A percentile compares a stretch with the other conserved stretches of the same genome.
These are phyloP conservation scores for Zophobas atratus DNA, from an alignment of 1,140 invertebrate species.

Conservation along the genomic window DNA sequence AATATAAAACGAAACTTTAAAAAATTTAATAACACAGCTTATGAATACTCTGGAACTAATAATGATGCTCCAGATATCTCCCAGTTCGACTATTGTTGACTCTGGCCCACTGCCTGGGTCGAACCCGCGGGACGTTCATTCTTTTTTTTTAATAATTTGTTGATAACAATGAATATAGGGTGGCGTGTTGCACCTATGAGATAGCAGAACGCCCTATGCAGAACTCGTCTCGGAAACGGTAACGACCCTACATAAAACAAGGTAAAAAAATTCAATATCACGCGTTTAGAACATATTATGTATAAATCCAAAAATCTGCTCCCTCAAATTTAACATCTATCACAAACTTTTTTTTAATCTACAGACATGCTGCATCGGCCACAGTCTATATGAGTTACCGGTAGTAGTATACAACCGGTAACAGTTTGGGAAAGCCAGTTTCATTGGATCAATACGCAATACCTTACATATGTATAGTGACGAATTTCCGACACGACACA, in stretches of 20 bases:
- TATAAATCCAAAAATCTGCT: not conserved
- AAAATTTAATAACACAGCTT: slow-evolving; percentile 56
- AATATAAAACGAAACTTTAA: slow-evolving; percentile 60
- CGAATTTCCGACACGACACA: slow-evolving; percentile 19
- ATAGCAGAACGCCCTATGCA: slow-evolving; percentile 46
- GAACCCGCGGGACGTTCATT: slow-evolving; percentile 55
- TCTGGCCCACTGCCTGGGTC: slow-evolving; percentile 61
- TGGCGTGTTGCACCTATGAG: slow-evolving; percentile 51
- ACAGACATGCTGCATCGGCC: slow-evolving; percentile 7
- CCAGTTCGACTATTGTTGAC: slow-evolving; percentile 62
- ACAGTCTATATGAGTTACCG: slow-evolving; percentile 13
- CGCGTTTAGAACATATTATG: slow-evolving; percentile 25
- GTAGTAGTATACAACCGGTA: too few species aligned
- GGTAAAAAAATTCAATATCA: slow-evolving; percentile 43
- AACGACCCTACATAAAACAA: slow-evolving; percentile 14
- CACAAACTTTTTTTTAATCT: slow-evolving; percentile 16
- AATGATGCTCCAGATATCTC: slow-evolving; percentile 62
- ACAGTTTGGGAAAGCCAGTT: too few species aligned
- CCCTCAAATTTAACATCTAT: slow-evolving; percentile 22
- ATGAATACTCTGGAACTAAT: slow-evolving; percentile 58
- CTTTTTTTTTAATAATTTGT: slow-evolving; percentile 42
- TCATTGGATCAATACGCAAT: too few species aligned
- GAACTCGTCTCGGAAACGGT: slow-evolving; percentile 18
- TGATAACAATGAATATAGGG: slow-evolving; percentile 54
- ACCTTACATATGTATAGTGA: not conserved